phyloP scores from a whole-genome alignment of 1,140 invertebrate species.

The Frieseomelitta varia region DNA sequence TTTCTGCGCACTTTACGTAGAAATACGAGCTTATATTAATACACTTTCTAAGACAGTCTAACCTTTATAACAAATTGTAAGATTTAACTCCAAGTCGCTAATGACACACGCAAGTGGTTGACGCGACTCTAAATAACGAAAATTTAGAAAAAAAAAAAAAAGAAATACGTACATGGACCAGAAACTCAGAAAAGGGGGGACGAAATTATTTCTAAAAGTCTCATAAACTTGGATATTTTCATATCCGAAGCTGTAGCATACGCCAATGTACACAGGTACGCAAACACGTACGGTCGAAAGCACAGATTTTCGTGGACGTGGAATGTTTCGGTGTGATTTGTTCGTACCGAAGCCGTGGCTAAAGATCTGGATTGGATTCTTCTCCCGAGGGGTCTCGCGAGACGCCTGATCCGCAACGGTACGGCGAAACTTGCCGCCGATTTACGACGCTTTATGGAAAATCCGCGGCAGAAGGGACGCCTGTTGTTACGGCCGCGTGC shows the following conservation, averaged over 20 bases:
- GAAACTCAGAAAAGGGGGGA: background rate
- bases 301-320: background rate
- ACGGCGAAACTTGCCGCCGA: conserved; percentile 19
- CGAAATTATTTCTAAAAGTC: background rate
- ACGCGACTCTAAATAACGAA: too few species aligned
- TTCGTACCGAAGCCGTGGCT: background rate
- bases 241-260: background rate
- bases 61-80: too few species aligned
- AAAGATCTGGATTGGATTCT: conserved; percentile 12
- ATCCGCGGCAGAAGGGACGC: background rate
- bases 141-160: too few species aligned
- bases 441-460: conserved; percentile 38
- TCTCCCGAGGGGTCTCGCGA: conserved; percentile 2
- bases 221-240: background rate
- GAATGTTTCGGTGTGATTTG: conserved; percentile 27
- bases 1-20: too few species aligned
- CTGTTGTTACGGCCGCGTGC: background rate
- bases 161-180: background rate
- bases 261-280: background rate
- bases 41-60: too few species aligned
- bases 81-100: too few species aligned
- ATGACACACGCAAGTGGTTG: too few species aligned
- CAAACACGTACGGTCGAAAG: background rate
- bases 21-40: too few species aligned
- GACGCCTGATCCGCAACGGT: background rate